Evolutionary conservation across 30 jellyfish, hydroid and myxozoan species (phyloP).

Genomic region (Phacellophora camtschatica): DNA sequence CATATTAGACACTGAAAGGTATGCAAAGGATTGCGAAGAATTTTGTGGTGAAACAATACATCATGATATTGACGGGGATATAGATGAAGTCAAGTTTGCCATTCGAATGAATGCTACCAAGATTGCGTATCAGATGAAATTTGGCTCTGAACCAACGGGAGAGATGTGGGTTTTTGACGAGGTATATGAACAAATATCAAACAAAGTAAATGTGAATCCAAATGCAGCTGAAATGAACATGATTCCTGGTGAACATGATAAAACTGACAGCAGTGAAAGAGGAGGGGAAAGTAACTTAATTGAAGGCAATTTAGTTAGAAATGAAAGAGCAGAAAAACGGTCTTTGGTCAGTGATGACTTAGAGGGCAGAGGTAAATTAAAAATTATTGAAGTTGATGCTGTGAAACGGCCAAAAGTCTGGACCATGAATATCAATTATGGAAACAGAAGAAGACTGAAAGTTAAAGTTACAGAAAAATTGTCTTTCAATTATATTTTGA

Average conservation of each 20-base stretch:
- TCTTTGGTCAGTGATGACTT: background rate
- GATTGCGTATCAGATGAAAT: background rate
- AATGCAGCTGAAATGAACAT: background rate
- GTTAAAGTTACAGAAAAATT: background rate
- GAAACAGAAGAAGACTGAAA: background rate
- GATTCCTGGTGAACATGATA: background rate
- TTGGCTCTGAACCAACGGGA: background rate
- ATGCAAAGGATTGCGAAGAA: background rate
- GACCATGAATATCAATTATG: background rate
- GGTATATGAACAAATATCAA: background rate
- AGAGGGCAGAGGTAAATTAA: too few relatives aligned
- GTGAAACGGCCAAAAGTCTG: background rate
- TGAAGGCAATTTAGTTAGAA: too few relatives aligned
- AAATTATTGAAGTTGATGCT: background rate
- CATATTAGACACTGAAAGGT: background rate
- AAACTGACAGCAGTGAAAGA: background rate
- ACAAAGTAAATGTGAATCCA: background rate
- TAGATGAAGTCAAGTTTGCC: background rate
- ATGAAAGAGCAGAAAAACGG: background rate
- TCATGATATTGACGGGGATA: background rate
- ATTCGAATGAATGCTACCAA: background rate
- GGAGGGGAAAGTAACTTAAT: too few relatives aligned
- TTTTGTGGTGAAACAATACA: background rate
- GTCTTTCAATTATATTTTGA: background rate
- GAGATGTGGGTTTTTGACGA: background rate